These are phyloP conservation scores for Grallaria varia DNA, from an alignment of 2,113 vertebrate species.

Conservation along the genomic window DNA sequence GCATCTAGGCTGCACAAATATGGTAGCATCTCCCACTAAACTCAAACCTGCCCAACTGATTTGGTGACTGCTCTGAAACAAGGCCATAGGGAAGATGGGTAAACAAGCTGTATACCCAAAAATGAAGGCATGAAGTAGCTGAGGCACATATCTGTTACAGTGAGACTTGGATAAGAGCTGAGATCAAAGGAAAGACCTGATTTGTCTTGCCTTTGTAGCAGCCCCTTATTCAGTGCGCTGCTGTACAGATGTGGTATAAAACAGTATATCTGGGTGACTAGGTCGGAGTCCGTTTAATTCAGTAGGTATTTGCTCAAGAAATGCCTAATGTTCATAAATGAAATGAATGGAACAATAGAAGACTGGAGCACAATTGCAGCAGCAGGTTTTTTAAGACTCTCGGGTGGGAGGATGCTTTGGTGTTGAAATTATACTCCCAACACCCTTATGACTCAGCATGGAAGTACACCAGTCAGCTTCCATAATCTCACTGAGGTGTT, in stretches of 20 bases:
- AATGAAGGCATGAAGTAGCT: not conserved
- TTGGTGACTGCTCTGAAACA: not conserved
- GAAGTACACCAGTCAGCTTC: not conserved
- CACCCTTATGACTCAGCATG: constrained; percentile 43
- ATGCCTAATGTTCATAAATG: not conserved
- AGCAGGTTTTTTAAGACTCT: not conserved
- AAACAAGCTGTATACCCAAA: not conserved
- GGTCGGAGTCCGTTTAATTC: not conserved
- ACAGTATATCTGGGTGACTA: not conserved
- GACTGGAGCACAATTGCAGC: not conserved
- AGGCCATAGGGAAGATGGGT: not conserved
- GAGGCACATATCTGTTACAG: not conserved
- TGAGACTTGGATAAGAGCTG: not conserved
- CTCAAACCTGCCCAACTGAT: not conserved
- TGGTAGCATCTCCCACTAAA: not conserved
- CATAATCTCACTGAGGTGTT: constrained; percentile 2
- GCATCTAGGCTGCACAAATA: not conserved
- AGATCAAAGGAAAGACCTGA: not conserved
- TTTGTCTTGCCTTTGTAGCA: not conserved
- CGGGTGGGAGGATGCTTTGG: constrained; percentile 7
- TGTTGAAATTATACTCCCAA: not conserved
- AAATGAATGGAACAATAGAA: not conserved
- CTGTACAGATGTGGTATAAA: not conserved
- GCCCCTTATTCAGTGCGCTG: not conserved
- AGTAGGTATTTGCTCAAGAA: not conserved